Conservation (phyloP, 2,113 vertebrate species). For the Tyto alba region DNA sequence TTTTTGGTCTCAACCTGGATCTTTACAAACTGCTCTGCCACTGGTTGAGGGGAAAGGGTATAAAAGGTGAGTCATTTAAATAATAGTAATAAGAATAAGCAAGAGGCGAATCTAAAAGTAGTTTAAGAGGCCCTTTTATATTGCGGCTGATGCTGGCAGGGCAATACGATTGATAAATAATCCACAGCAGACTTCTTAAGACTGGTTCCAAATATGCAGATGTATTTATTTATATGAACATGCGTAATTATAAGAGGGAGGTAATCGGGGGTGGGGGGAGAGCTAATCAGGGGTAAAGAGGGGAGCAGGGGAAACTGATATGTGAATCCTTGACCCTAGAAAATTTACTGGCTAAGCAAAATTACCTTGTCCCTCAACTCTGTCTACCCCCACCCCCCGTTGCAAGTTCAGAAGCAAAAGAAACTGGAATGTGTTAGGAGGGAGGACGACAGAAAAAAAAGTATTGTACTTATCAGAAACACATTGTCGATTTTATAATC, state of each 20-base stretch:
- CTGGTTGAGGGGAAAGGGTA: conserved; percentile 10
- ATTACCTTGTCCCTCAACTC: conserved; percentile 12
- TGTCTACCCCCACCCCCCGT: not conserved
- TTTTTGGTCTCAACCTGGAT: conserved; percentile 34
- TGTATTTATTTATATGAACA: conserved; percentile 24
- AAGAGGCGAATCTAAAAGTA: not conserved
- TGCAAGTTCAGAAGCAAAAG: conserved; percentile 63
- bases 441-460: conserved; percentile 9
- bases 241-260: not conserved
- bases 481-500: conserved; percentile 57
- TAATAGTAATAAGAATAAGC: not conserved
- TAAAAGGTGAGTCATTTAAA: conserved; percentile 61
- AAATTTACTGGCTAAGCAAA: conserved; percentile 6
- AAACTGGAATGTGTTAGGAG: conserved; percentile 69
- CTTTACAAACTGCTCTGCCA: conserved; percentile 37
- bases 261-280: not conserved
- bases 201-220: not conserved
- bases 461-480: conserved; percentile 69
- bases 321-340: not conserved
- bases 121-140: conserved; percentile 16
- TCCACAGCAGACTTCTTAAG: not conserved
- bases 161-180: not conserved
- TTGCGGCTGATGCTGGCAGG: not conserved
- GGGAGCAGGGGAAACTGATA: not conserved
- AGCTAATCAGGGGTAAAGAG: not conserved